Conservation (phyloP, 2,113 vertebrate genomes). For the Sialia sialis region DNA sequence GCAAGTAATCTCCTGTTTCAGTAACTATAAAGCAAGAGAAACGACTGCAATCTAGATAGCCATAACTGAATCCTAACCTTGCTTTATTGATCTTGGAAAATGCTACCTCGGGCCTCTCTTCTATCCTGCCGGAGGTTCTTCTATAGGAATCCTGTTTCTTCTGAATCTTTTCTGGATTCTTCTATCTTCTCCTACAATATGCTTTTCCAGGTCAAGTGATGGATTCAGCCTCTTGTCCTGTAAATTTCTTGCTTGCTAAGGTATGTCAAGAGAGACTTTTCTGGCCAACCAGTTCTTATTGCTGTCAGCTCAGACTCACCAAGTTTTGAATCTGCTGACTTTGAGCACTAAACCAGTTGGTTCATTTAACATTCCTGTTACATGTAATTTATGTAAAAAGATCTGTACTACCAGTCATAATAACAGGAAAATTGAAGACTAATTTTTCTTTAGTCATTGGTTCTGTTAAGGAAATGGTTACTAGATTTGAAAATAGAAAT, state of each 20-base stretch:
- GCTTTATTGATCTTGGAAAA: neutral
- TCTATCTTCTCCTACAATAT: neutral
- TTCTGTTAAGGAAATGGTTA: neutral
- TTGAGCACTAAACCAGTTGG: neutral
- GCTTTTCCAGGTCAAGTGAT: neutral
- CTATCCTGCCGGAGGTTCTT: neutral
- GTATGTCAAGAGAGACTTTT: neutral
- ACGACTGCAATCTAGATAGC: neutral
- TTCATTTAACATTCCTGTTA: neutral
- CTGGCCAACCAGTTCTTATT: neutral
- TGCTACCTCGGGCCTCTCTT: fast-evolving
- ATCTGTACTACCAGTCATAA: neutral
- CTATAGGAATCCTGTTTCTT: neutral
- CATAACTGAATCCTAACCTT: neutral
- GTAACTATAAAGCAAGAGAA: neutral
- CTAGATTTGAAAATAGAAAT: neutral
- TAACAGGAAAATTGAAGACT: neutral
- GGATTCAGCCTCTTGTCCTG: neutral
- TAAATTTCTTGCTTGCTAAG: neutral
- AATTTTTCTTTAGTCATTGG: neutral
- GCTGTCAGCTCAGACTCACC: neutral
- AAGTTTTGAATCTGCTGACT: neutral
- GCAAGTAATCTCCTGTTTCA: neutral
- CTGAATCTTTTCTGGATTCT: neutral
- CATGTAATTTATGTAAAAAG: neutral